Conservation (phyloP, 1,140 invertebrate species). For the Daktulosphaira vitifoliae region DNA sequence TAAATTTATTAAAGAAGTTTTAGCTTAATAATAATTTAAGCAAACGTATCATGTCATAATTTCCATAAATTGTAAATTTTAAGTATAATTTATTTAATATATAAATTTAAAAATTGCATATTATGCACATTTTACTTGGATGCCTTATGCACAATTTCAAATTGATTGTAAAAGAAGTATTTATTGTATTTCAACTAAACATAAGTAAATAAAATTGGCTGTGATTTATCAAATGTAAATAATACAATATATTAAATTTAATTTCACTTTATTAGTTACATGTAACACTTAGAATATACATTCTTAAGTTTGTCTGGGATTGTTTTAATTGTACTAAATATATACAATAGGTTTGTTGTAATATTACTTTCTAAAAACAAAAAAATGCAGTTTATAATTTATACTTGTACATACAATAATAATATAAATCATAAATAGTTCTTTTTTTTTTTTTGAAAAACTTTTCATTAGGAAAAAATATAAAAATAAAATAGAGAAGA, state of each 20-base stretch:
- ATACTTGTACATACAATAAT: constrained; percentile 13
- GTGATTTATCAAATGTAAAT: too few species aligned
- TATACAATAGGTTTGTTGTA: constrained; percentile 27
- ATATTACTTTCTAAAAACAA: constrained; percentile 28
- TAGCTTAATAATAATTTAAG: too few species aligned
- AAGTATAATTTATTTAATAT: too few species aligned
- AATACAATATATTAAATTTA: constrained; percentile 1
- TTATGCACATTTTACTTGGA: too few species aligned
- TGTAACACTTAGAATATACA: constrained; percentile 22
- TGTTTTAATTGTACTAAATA: constrained; percentile 32
- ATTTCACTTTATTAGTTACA: constrained; percentile 28
- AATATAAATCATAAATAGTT: constrained; percentile 17
- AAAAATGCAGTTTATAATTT: background rate
- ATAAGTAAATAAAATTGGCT: too few species aligned
- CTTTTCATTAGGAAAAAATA: constrained; percentile 6
- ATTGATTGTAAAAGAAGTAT: too few species aligned
- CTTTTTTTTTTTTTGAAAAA: constrained; percentile 10
- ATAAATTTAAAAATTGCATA: too few species aligned
- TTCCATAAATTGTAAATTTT: too few species aligned
- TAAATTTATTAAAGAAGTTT: too few species aligned
- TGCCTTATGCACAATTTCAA: too few species aligned
- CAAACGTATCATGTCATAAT: too few species aligned
- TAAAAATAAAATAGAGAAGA: constrained; percentile 28
- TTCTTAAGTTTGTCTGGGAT: constrained; percentile 19
- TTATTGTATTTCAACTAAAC: too few species aligned